Percentiles rank a stretch among this genome's conserved stretches.
Evolutionary conservation across 2,113 vertebrate genomes (phyloP).

Genomic region (Datnioides undecimradiatus): DNA sequence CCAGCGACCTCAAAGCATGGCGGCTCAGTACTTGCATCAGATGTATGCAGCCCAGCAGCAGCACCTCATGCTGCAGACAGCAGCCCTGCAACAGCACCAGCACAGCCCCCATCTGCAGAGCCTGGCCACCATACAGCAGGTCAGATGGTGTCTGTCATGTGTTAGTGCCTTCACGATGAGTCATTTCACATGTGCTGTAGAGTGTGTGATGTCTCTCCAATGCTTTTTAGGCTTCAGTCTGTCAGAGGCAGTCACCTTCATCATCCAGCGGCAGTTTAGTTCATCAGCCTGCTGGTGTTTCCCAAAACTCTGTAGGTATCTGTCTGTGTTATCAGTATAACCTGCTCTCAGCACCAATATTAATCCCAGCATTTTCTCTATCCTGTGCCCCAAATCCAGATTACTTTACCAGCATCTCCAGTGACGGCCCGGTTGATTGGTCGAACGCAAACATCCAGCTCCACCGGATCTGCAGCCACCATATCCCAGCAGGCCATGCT

Average conservation of each 20-base stretch:
- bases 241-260: slow-evolving; percentile 88
- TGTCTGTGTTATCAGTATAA: neutral
- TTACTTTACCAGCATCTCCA: slow-evolving; percentile 91
- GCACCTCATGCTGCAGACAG: slow-evolving; percentile 94
- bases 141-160: slow-evolving; percentile 56
- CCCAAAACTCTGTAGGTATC: slow-evolving; percentile 90
- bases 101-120: slow-evolving; percentile 85
- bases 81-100: slow-evolving; percentile 91
- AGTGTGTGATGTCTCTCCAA: slow-evolving; percentile 68
- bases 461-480: slow-evolving; percentile 81
- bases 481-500: slow-evolving; percentile 95
- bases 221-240: slow-evolving; percentile 89
- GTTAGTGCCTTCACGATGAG: neutral
- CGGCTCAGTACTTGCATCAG: slow-evolving; percentile 95
- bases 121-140: slow-evolving; percentile 91
- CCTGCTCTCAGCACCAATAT: neutral
- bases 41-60: slow-evolving; percentile 97
- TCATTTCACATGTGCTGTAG: neutral
- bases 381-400: slow-evolving; percentile 77
- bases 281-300: slow-evolving; percentile 89
- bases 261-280: slow-evolving; percentile 88
- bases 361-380: neutral
- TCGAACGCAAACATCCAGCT: slow-evolving; percentile 89
- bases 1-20: slow-evolving; percentile 92
- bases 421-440: slow-evolving; percentile 92